A percentile compares a stretch with the other conserved stretches of the same genome.
These are phyloP conservation scores for Perizoma affinitatum DNA, from an alignment of 2,888 invertebrate genomes.

Conservation along the genomic window DNA sequence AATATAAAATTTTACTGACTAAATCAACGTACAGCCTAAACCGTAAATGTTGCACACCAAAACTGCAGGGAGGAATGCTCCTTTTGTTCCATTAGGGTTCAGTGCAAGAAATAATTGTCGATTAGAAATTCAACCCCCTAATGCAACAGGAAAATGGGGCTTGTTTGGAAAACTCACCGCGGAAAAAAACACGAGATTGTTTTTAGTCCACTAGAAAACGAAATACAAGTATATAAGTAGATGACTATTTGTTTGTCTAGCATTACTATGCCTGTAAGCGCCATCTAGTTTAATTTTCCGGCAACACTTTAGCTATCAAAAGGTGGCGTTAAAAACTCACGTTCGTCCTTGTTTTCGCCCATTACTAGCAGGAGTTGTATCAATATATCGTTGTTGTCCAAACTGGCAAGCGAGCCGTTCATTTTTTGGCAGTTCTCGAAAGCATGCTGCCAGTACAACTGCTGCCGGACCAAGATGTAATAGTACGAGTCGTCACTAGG, in stretches of 20 bases:
- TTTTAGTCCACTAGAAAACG: too few species aligned
- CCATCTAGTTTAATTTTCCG: background rate
- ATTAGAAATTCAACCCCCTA: too few species aligned
- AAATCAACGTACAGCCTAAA: too few species aligned
- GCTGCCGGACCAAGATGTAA: slow-evolving; percentile 66
- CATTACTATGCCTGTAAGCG: background rate
- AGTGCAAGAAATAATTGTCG: too few species aligned
- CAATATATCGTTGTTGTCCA: slow-evolving; percentile 63
- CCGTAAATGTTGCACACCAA: too few species aligned
- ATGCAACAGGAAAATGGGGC: too few species aligned
- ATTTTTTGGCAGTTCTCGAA: slow-evolving; percentile 68
- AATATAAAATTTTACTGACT: too few species aligned
- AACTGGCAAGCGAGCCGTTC: slow-evolving; percentile 66
- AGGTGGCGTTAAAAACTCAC: slow-evolving; percentile 55
- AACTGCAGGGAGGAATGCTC: too few species aligned
- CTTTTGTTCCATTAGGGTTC: too few species aligned
- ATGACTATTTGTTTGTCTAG: too few species aligned
- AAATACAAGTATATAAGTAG: background rate
- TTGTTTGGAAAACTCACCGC: too few species aligned
- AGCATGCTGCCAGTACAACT: slow-evolving; percentile 71
- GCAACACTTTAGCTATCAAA: slow-evolving; percentile 1
- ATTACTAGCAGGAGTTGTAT: slow-evolving; percentile 67
- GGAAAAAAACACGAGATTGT: too few species aligned
- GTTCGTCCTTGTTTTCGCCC: slow-evolving; percentile 73
- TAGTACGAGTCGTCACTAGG: slow-evolving; percentile 70